phyloP scores from a whole-genome alignment of 1,140 invertebrate genomes.

The Lanistes nyassanus region DNA sequence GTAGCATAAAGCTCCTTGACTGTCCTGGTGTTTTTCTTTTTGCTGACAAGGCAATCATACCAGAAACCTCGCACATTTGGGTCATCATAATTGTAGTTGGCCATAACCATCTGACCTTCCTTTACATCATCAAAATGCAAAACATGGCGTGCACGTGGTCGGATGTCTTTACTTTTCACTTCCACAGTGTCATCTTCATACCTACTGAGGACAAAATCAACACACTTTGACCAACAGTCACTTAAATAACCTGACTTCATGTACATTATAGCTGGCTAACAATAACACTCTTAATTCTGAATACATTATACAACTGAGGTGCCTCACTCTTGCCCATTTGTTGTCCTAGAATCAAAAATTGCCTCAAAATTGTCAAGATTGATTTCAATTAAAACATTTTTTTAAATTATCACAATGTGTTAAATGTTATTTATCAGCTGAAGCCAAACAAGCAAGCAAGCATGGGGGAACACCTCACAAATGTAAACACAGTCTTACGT shows the following conservation, averaged over 20 bases:
- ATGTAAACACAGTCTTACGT: slow-evolving; percentile 49
- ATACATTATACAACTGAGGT: neutral
- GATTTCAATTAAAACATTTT: too few relatives aligned
- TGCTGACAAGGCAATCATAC: slow-evolving; percentile 76
- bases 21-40: slow-evolving; percentile 59
- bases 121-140: slow-evolving; percentile 72
- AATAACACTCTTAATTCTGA: neutral
- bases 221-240: too few relatives aligned
- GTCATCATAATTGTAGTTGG: slow-evolving; percentile 82
- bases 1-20: slow-evolving; percentile 63
- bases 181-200: slow-evolving; percentile 69
- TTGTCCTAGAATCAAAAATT: slow-evolving; percentile 18
- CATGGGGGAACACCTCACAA: too few relatives aligned
- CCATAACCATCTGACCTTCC: slow-evolving; percentile 75
- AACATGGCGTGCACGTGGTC: slow-evolving; percentile 74
- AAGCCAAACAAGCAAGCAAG: too few relatives aligned
- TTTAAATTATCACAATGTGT: too few relatives aligned
- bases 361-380: too few relatives aligned
- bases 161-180: slow-evolving; percentile 69
- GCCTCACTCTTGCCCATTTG: neutral
- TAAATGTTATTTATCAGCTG: too few relatives aligned
- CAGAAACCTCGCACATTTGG: slow-evolving; percentile 78
- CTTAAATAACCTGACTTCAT: too few relatives aligned
- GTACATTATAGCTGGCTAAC: too few relatives aligned
- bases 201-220: slow-evolving; percentile 39